Evolutionary conservation across 2,888 invertebrate genomes (phyloP).

Genomic region (Ditylenchus weischeri): DNA sequence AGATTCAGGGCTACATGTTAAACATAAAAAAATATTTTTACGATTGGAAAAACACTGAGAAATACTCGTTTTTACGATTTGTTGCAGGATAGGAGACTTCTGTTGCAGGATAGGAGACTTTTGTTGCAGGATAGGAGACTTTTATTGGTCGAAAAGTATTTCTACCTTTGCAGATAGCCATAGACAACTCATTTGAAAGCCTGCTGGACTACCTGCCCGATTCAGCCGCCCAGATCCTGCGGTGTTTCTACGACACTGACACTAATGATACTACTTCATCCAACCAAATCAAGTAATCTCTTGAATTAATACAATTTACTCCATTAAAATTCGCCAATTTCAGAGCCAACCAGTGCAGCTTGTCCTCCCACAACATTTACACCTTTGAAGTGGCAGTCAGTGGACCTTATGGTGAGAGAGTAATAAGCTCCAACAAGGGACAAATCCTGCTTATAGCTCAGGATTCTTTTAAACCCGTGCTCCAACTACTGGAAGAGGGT

Average conservation of each 20-base stretch:
- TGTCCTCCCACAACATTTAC: conserved; percentile 49
- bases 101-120: too few relatives aligned
- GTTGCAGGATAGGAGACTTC: too few relatives aligned
- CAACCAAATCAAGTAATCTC: too few relatives aligned
- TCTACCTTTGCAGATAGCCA: conserved; percentile 22
- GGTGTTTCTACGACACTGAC: conserved; percentile 53
- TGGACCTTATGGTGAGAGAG: conserved; percentile 50
- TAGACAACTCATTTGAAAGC: conserved; percentile 52
- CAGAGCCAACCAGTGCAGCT: conserved; percentile 43
- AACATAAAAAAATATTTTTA: too few relatives aligned
- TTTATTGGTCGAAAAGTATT: too few relatives aligned
- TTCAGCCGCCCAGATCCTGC: conserved; percentile 41
- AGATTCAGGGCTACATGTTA: too few relatives aligned
- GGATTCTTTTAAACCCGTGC: conserved; percentile 43
- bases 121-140: too few relatives aligned
- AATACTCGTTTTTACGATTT: too few relatives aligned
- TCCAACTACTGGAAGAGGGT: conserved; percentile 46
- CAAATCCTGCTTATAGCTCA: conserved; percentile 41
- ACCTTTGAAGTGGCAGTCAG: conserved; percentile 50
- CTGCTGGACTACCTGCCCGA: conserved; percentile 53
- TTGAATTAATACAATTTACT: too few relatives aligned
- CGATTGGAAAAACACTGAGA: too few relatives aligned
- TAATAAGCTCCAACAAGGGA: conserved; percentile 46
- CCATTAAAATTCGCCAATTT: neutral
- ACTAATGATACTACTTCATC: conserved; percentile 12